Base-by-base conservation (phyloP, 2,113 vertebrate genomes). In the Cynopterus brachyotis region DNA sequence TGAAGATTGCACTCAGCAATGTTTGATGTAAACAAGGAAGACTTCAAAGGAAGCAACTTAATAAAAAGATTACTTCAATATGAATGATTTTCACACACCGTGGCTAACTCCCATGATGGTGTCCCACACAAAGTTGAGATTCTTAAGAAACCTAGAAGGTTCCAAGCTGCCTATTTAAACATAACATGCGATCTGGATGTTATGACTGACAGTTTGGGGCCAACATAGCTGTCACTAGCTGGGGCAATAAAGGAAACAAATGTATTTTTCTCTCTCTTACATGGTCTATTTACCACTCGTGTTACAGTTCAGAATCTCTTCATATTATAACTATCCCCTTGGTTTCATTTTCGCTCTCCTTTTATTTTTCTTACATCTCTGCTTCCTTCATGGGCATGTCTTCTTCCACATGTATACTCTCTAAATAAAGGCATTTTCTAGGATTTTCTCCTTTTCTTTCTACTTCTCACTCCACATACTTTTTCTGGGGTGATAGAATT, bases 81-180 rank as follows among this genome's bases (percentile, higher is more conserved):
- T 96, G 12, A 30, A 40, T 60, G 67, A 32, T 69, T 91, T 79
- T 94, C 59, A 89, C 66, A 66, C 16, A 73, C 26, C 78, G 16
- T 78, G 45, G 37, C 47, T 93, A 93, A 69, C 12, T 72, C 91
- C 15, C 67, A 22, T 55, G 72, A 84, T 40, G 6, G 70, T 20
- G 4, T 85, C 37, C 69, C 22, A 59, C 16, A 35, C 30, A 55
- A 69, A 72, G 60, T 72, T 91, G 45, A 91, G 32, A 82, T 59
- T 93, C 19, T 75, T 84, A 80, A 64, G 80, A 75, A 96, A 66
- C 16, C 11, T 79, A 62, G 22, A 72, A 35, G 91, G 35, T 95
- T 91, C 28, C 19, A 59, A 26, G 24, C 47, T 57, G 72, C 37
- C 16, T 57, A 1, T 78, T 93, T 95, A 95, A 81, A 42, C 50